Percentiles rank a stretch among this genome's conserved stretches.
Conservation (phyloP, 2,888 invertebrate genomes). For the Coecobrya sp. region DNA sequence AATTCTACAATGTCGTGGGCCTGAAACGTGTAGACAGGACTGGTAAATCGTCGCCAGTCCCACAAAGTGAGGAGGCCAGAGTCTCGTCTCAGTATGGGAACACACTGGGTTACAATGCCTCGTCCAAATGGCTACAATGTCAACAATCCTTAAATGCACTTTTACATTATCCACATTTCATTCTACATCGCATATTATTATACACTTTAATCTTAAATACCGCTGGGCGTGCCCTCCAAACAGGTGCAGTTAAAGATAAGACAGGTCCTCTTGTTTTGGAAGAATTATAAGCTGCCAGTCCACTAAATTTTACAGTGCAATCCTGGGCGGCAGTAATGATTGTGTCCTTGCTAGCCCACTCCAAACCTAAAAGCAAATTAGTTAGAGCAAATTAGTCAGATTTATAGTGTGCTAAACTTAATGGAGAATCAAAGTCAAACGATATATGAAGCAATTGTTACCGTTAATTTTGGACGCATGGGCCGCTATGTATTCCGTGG, state of each 20-base stretch:
- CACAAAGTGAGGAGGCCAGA: slow-evolving; percentile 92
- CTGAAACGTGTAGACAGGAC: slow-evolving; percentile 88
- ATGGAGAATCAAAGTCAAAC: too few species aligned
- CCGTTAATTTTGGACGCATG: slow-evolving; percentile 91
- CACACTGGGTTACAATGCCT: slow-evolving; percentile 96
- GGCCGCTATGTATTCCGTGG: slow-evolving; percentile 97
- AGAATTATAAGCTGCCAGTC: slow-evolving; percentile 92
- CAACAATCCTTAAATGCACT: not conserved
- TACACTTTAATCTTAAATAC: slow-evolving; percentile 88
- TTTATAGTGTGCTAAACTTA: too few species aligned
- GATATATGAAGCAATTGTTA: too few species aligned
- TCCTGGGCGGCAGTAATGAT: slow-evolving; percentile 95
- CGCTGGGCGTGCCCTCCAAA: slow-evolving; percentile 97
- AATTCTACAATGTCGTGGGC: slow-evolving; percentile 98
- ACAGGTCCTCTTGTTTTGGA: slow-evolving; percentile 93
- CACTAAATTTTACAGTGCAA: slow-evolving; percentile 98
- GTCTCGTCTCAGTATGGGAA: slow-evolving; percentile 96
- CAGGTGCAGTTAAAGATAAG: slow-evolving; percentile 94
- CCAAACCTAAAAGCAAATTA: slow-evolving; percentile 68
- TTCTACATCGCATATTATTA: too few species aligned
- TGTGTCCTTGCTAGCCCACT: slow-evolving; percentile 86
- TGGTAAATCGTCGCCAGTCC: slow-evolving; percentile 88
- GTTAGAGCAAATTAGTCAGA: not conserved
- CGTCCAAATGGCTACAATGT: slow-evolving; percentile 94
- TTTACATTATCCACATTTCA: slow-evolving; percentile 13